Evolutionary conservation across 2,113 vertebrate genomes (phyloP), one percentile per base, ranked within the genome.

Genomic region (Campylorhamphus procurvoides): DNA sequence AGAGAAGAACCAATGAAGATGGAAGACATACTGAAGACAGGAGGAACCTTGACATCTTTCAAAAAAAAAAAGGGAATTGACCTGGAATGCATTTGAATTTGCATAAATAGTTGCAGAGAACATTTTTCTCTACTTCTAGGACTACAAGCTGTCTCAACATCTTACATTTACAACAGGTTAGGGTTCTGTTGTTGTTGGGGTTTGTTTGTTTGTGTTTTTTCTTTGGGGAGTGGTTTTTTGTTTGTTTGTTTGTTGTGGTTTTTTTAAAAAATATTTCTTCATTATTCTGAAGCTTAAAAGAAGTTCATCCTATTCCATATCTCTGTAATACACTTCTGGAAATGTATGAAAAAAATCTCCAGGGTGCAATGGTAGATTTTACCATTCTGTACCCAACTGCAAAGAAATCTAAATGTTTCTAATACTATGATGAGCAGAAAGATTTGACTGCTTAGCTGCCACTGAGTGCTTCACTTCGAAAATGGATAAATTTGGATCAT

Each of bases 401-500:
- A 71, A 83, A 78, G 60, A 74, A 90, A 68, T 33, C 1, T 0
- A 17, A 78, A 19, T 67, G 44, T 74, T 88, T 88, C 64, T 81
- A 63, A n/a, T 55, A 46, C 8, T 60, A 19, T 7, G 44, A 72
- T 31, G 40, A 92, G n/a, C 23, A 89, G 76, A 96, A 89, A 96
- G 37, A 52, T 92, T 56, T 88, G 64, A 9, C 49, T 91, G 74
- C 79, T 91, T 84, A 82, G 75, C 49, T 93, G 68, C 37, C 9
- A 4, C 72, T 52, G 79, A 96, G 18, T 22, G 49, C 49, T 90
- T 93, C 59, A 72, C 64, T 84, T 93, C 20, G 78, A 80, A 96
- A 94, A 84, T 33, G 12, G 47, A 68, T 20, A 64, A 25, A 84
- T 87, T 90, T 97, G 94, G 93, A 93, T 16, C 44, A 5, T 75